Base-by-base conservation (phyloP, 2,113 vertebrate species). In the Seriola quinqueradiata region DNA sequence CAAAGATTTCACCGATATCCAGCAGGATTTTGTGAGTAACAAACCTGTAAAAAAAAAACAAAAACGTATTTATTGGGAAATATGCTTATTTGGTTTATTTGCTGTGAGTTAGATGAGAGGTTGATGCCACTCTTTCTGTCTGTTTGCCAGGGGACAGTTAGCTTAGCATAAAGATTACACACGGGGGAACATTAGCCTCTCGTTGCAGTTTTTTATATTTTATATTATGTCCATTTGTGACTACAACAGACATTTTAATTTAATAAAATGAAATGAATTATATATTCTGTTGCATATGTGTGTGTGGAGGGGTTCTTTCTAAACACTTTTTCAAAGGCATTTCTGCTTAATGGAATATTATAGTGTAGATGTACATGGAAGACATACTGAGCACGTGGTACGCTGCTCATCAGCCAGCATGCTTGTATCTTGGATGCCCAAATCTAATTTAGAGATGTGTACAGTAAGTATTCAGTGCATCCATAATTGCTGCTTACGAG, bases 1-100 rank as follows among this genome's bases (percentile, higher is more conserved):
- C 88, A 99, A 99, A 87, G 98, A 99, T 92, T 99, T 99, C 94
- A 98, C 97, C 1, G 98, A 99, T 82, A 99, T 99, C 89, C 98
- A 99, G 81, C 98, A 99, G 87, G 98, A 99, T 91, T 99, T 99
- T 91, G 98, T 99, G 91, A 97, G 98, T 98, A n/a, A 25, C 28
- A 8, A 38, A 68, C 7, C 19, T 14, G 25, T 16, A 57, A 25
- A 25, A 59, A 16, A 6, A 59, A 25, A 2, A 42, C 11, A 42
- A 42, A 42, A 10, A 8, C 8, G 9, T 10, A 42, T 42, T 42
- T 42, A 28, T 11, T 42, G 40, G 40, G 40, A 42, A 42, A 42
- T 11, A 42, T 42, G 40, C 8, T 8, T 11, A 42, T 11, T 48
- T 46, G 11, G 12, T 46, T 46, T 13, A 11, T 46, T 46, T 46